A percentile compares a stretch with the other conserved stretches of the same genome.
Evolutionary conservation across 1,140 invertebrate genomes (phyloP).

Genomic region (Leptinotarsa texana): DNA sequence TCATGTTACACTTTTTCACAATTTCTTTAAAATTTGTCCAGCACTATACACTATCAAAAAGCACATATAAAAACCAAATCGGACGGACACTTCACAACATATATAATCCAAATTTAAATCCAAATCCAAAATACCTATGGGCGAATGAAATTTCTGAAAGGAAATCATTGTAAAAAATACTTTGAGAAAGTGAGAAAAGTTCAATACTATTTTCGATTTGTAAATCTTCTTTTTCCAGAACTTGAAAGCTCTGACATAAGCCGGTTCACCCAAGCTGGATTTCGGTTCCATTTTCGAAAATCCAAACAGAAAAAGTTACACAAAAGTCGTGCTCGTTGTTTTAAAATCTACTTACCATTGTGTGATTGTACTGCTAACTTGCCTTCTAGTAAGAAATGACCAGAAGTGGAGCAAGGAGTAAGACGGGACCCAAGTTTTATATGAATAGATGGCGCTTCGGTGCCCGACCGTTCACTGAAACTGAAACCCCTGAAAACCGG

Average conservation of each 20-base stretch:
- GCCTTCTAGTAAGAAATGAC: constrained; percentile 61
- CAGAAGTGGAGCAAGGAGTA: constrained; percentile 72
- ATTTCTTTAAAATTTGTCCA: constrained; percentile 11
- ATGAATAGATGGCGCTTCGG: constrained; percentile 69
- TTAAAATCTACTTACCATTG: constrained; percentile 66
- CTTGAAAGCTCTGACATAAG: constrained; percentile 50
- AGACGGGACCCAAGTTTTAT: constrained; percentile 72
- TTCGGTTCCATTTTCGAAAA: constrained; percentile 29
- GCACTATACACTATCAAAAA: constrained; percentile 22
- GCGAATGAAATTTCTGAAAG: constrained; percentile 31
- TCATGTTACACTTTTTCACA: constrained; percentile 1
- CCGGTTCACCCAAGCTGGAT: constrained; percentile 44
- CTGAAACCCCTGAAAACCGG: constrained; percentile 40
- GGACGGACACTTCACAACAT: constrained; percentile 28
- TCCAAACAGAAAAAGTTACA: constrained; percentile 3
- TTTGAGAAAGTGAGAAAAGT: constrained; percentile 21
- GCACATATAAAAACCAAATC: constrained; percentile 19
- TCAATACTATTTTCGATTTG: constrained; percentile 52
- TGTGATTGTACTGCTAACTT: constrained; percentile 65
- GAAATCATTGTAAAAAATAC: constrained; percentile 17
- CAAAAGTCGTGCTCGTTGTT: constrained; percentile 6
- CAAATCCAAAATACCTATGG: constrained; percentile 24
- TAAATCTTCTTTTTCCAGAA: constrained; percentile 54
- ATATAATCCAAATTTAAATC: constrained; percentile 21
- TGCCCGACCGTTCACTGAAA: constrained; percentile 39